Base-by-base conservation (phyloP, 1,140 invertebrate species). In the Parapsyche elsis region DNA sequence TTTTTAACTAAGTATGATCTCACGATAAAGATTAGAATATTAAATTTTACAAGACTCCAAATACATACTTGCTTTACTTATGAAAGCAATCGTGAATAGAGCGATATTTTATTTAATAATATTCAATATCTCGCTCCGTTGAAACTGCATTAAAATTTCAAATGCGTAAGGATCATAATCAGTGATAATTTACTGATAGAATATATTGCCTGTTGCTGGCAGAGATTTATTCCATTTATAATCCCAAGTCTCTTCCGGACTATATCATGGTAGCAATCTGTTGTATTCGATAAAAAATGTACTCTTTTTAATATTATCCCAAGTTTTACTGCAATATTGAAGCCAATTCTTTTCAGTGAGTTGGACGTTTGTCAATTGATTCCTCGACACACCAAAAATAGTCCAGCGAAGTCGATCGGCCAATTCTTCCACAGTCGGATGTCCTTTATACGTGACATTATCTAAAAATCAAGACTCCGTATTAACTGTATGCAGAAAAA, bases 301-400 rank as follows among this genome's bases (percentile, higher is more conserved):
- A 83, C 94, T 95, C 84, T 96, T 96, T 83, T 94, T 94, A 7
- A 96, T 93, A 14, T 92, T 91, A 78, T 96, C 95, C 92, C 94
- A 95, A 0, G 94, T 93, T 89, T 94, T 95, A 19, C 90, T 91
- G 82, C 94, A 93, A 87, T 95, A 96, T 79, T 95, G 92, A 84
- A 94, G 91, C 94, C 94, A 95, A 82, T 92, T 93, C 85, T 91
- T 93, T 85, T 95, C 94, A 0, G 92, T 92, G 23, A 94, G 85
- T 44, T 91, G 88, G 0, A 88, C 86, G 73, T 92, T 91, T 0
- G 92, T 93, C 71, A 95, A 88, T 71, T 91, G 88, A 85, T 91
- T 91, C 82, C 92, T 90, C 45, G 92, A 90, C 19, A 93, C 90
- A 9, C 94, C 91, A 21, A 93, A 88, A 46, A 96, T 88, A 87